Evolutionary conservation across 2,797 vertebrate genomes (phyloP), one percentile per base, ranked within the genome.

Genomic region (Lateolabrax maculatus): DNA sequence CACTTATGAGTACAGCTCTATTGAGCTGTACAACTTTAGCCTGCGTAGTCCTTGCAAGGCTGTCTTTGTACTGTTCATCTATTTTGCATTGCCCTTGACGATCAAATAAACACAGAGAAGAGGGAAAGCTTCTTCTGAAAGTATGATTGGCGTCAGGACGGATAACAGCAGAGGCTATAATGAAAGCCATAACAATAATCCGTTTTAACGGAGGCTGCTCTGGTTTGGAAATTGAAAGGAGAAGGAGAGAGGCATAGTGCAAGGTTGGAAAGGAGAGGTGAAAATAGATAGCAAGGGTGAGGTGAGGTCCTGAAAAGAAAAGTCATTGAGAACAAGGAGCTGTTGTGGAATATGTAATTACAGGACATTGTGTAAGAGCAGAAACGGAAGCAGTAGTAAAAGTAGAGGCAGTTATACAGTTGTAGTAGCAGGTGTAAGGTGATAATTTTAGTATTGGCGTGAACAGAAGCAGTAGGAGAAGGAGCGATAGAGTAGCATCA

Each of bases 41-140:
- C 78, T 9, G 66, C 37, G 43, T 81, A 77, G 84, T 81, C 79
- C 78, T 90, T 60, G 74, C 84, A 71, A 82, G 75, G 71, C 69
- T 77, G 79, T 72, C 88, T 93, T 89, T 93, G 91, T 90, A 71
- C 84, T 83, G 78, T 88, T 91, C 90, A 81, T 94, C 90, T 90
- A 84, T 87, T 90, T 81, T 53, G 72, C 77, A 83, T 89, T 91
- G 93, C 90, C 92, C 93, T 94, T 92, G 91, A 94, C 89, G 77
- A 93, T 93, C 87, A 92, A 93, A 93, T 90, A 92, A 93, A 92
- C 78, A 88, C 57, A 68, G 53, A 70, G 75, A 77, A 70, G 83
- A 79, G 81, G 69, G 79, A 83, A 83, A 71, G 78, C 80, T 75
- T 75, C 91, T 75, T 92, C 87, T 89, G 87, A 91, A 90, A 87